A percentile compares a stretch with the other conserved stretches of the same genome.
Evolutionary conservation across 2,113 vertebrate genomes (phyloP).

Genomic region (Brachyhypopomus occidentalis): DNA sequence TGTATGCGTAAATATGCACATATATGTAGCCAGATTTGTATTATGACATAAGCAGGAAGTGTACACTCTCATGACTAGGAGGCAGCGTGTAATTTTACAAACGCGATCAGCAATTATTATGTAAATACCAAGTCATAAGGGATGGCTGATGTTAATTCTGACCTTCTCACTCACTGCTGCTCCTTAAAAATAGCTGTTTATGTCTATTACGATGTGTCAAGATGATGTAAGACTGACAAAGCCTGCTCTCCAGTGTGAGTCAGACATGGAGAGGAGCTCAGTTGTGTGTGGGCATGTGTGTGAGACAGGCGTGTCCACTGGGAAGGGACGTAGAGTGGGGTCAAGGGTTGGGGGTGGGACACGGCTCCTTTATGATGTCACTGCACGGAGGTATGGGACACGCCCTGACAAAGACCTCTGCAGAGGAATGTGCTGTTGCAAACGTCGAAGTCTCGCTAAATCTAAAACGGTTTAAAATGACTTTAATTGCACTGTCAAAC

Average conservation of each 20-base stretch:
- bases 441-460: background rate
- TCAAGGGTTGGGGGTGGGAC: background rate
- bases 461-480: background rate
- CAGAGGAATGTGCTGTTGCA: too few species aligned
- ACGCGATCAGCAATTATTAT: background rate
- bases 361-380: too few species aligned
- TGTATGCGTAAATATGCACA: too few species aligned
- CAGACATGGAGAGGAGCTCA: background rate
- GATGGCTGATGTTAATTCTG: background rate
- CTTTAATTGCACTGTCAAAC: background rate
- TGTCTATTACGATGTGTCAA: background rate
- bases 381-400: background rate
- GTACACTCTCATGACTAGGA: background rate
- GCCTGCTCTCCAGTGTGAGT: background rate
- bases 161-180: background rate
- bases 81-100: background rate
- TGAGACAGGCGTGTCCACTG: background rate
- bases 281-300: background rate
- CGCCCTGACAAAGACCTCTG: too few species aligned
- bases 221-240: background rate
- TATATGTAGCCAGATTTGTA: background rate
- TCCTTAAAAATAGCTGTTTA: slow-evolving; percentile 11
- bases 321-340: background rate
- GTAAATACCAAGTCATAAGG: background rate
- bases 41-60: background rate